Evolutionary conservation across 2,888 invertebrate genomes (phyloP).

Genomic region (Ennomos erosarius): DNA sequence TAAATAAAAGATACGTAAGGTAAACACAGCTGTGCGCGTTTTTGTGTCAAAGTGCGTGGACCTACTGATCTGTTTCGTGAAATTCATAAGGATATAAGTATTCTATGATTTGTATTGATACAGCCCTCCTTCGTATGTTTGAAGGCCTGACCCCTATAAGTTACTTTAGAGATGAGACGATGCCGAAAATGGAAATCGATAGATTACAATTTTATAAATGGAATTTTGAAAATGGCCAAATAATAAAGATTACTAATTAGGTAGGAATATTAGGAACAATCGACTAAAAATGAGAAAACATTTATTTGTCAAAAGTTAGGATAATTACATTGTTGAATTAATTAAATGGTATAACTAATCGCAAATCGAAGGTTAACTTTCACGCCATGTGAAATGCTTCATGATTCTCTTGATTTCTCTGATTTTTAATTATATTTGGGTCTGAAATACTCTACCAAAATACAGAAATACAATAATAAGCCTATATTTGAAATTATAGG

Average conservation of each 20-base stretch:
- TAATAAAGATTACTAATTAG: neutral
- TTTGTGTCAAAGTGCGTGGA: conserved; percentile 62
- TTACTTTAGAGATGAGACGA: conserved; percentile 55
- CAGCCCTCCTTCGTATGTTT: conserved; percentile 65
- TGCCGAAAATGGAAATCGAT: conserved; percentile 41
- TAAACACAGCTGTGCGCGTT: conserved; percentile 45
- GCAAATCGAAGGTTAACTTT: too few species aligned
- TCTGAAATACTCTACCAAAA: too few species aligned
- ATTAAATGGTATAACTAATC: too few species aligned
- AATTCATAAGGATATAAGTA: conserved; percentile 78
- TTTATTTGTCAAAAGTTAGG: too few species aligned
- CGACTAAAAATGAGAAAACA: too few species aligned
- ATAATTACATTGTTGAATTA: too few species aligned
- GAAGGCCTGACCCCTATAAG: conserved; percentile 82
- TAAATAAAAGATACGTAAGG: conserved; percentile 33
- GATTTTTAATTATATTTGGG: too few species aligned
- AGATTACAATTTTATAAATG: neutral
- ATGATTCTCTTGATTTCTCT: too few species aligned
- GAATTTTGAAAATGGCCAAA: too few species aligned
- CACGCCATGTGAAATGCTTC: too few species aligned
- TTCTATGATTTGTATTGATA: conserved; percentile 77
- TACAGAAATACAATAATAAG: too few species aligned
- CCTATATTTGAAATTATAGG: too few species aligned
- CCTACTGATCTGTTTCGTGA: conserved; percentile 62
- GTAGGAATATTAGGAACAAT: neutral